A percentile compares a stretch with the other conserved stretches of the same genome.
Evolutionary conservation across 2,113 vertebrate genomes (phyloP).

Genomic region (Actenoides hombroni): DNA sequence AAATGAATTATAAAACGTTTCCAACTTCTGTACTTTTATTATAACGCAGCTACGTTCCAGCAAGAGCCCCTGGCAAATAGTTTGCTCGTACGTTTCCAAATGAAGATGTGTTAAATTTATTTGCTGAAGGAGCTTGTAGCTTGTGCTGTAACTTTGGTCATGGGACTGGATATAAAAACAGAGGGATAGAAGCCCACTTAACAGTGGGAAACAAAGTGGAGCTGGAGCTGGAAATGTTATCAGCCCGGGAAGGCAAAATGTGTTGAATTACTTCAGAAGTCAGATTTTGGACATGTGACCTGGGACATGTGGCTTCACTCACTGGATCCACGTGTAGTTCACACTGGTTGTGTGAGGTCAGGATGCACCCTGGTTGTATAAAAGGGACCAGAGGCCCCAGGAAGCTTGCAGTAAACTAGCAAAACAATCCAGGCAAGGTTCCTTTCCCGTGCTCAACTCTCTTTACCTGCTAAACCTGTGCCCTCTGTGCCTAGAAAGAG

Average conservation of each 20-base stretch:
- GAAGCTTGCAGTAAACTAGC: background rate
- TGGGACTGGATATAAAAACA: constrained; percentile 40
- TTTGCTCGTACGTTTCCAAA: constrained; percentile 60
- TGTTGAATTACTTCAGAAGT: constrained; percentile 27
- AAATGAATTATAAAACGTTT: constrained; percentile 66
- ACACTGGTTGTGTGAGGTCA: background rate
- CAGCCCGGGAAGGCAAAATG: background rate
- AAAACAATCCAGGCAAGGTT: background rate
- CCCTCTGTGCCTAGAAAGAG: background rate
- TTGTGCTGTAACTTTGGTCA: constrained; percentile 42
- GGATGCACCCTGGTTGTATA: background rate
- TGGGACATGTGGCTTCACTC: constrained; percentile 16
- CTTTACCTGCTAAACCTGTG: background rate
- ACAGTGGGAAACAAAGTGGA: constrained; percentile 28
- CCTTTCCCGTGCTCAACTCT: rapidly evolving
- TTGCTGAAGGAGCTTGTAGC: constrained; percentile 57
- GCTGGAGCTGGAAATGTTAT: constrained; percentile 55
- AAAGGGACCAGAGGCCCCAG: background rate
- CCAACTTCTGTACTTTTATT: constrained; percentile 54
- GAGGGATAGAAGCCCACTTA: constrained; percentile 16
- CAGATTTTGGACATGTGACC: constrained; percentile 14
- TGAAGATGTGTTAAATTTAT: constrained; percentile 68
- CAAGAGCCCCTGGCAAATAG: constrained; percentile 46
- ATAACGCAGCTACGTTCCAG: constrained; percentile 36
- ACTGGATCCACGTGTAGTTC: background rate